Percentiles rank a stretch among this genome's conserved stretches.
Conservation (phyloP, 1,140 invertebrate genomes). For the Linepithema humile region DNA sequence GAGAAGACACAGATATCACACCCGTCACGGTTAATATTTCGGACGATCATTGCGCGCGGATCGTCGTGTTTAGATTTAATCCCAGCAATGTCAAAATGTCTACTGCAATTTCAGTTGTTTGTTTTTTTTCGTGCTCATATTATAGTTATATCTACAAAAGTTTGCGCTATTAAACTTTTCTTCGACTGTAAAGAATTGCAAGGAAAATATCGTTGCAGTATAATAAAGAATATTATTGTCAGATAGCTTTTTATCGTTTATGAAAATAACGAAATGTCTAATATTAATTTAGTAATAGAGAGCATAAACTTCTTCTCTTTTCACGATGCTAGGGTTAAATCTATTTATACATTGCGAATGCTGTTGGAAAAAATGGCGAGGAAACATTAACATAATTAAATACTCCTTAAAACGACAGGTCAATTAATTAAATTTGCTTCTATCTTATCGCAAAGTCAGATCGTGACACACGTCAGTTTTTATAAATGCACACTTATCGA, state of each 20-base stretch:
- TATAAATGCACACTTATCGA: neutral
- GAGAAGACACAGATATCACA: constrained; percentile 80
- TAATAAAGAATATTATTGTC: neutral
- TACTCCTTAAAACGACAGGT: neutral
- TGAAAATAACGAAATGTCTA: neutral
- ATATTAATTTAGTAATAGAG: neutral
- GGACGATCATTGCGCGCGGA: constrained; percentile 16
- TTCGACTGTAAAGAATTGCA: neutral
- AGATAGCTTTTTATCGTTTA: neutral
- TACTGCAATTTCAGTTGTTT: neutral
- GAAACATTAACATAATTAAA: constrained; percentile 9
- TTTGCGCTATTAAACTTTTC: neutral
- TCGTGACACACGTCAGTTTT: neutral
- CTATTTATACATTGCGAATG: neutral
- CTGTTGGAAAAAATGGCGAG: constrained; percentile 26
- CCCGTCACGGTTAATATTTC: constrained; percentile 63
- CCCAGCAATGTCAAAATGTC: neutral
- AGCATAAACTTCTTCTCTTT: neutral
- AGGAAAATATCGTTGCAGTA: neutral
- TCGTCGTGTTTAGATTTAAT: constrained; percentile 7
- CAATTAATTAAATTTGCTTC: neutral
- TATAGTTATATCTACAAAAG: no score
- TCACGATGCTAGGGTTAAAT: constrained; percentile 16
- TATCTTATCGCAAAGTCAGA: neutral
- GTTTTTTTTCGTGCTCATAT: no score